A percentile compares a stretch with the other conserved stretches of the same genome.
Evolutionary conservation across 2,888 invertebrate species (phyloP).

Genomic region (Tetranychus piercei): DNA sequence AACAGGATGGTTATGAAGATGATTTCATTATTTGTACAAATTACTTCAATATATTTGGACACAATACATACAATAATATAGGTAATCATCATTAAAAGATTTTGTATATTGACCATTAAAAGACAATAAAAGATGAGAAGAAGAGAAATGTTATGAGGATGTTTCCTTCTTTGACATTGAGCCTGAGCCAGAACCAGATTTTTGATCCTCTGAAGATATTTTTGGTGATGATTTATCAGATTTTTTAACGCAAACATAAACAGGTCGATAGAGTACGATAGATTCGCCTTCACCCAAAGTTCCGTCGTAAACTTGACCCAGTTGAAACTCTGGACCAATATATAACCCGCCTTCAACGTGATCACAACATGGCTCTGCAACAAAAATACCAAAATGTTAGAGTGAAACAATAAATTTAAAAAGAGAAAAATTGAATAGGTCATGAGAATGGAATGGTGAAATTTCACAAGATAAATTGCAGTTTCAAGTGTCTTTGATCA

Average conservation of each 20-base stretch:
- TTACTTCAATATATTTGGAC: no score
- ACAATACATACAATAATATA: no score
- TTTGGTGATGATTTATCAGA: neutral
- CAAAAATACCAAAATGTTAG: neutral
- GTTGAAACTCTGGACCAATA: slow-evolving; percentile 54
- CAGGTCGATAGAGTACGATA: slow-evolving; percentile 47
- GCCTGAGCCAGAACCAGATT: neutral
- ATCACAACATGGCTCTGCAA: slow-evolving; percentile 47
- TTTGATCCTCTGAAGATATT: neutral
- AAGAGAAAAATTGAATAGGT: neutral
- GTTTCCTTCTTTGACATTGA: no score
- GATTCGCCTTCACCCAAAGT: slow-evolving; percentile 40
- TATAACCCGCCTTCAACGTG: slow-evolving; percentile 59
- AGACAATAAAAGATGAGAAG: no score
- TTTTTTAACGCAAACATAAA: slow-evolving; percentile 35
- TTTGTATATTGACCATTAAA: no score
- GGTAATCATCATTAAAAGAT: no score
- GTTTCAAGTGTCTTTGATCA: no score
- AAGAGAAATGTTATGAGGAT: no score
- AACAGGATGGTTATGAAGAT: no score
- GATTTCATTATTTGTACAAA: no score
- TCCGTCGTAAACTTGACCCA: slow-evolving; percentile 59
- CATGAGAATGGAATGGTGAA: neutral
- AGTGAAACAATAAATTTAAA: neutral
- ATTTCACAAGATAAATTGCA: no score